Evolutionary conservation across 2,797 vertebrate species (phyloP).

Genomic region (Sebastolobus altivelis): DNA sequence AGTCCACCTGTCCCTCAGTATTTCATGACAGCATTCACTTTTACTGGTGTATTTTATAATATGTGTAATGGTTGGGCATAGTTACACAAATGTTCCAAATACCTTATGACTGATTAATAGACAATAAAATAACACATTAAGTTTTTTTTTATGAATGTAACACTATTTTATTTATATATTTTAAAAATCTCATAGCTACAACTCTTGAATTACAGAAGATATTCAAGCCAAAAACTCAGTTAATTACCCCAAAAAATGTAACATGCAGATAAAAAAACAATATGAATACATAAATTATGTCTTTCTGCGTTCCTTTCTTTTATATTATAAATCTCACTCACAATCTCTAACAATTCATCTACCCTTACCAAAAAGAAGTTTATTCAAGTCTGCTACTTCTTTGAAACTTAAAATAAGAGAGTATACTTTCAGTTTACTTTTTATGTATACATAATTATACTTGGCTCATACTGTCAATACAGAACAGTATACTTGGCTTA

Average conservation of each 20-base stretch:
- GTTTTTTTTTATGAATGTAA: neutral
- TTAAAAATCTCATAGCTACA: neutral
- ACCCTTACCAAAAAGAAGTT: too few species aligned
- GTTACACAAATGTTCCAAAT: neutral
- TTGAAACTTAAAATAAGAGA: too few species aligned
- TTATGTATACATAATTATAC: too few species aligned
- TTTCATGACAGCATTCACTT: neutral
- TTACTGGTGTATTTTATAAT: neutral
- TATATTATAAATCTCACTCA: neutral
- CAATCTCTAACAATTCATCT: neutral
- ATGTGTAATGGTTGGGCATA: neutral
- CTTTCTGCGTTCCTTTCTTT: neutral
- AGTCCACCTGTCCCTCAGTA: fast-evolving
- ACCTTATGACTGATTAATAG: neutral
- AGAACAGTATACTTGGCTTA: too few species aligned
- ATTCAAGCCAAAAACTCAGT: neutral
- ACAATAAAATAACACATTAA: neutral
- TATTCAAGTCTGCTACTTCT: too few species aligned
- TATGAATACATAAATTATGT: neutral
- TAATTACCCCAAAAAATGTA: neutral
- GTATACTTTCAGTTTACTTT: too few species aligned
- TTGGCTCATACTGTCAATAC: too few species aligned
- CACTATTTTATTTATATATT: neutral
- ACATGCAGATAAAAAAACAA: neutral
- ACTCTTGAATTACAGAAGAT: neutral